Conservation (phyloP, 2,797 vertebrate species). For the Sparidentex hasta region DNA sequence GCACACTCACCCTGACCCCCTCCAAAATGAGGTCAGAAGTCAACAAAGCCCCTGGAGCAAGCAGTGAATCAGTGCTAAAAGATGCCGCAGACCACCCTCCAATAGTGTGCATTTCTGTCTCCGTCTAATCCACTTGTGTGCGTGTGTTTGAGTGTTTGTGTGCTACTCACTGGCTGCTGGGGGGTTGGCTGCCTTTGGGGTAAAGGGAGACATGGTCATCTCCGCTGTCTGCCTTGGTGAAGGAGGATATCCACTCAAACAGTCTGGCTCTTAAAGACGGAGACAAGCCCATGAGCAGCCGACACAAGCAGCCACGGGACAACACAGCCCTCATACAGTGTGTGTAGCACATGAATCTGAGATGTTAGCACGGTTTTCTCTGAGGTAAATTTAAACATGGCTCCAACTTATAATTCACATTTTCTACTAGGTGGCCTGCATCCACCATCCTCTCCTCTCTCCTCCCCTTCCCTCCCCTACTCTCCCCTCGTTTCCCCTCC, state of each 20-base stretch:
- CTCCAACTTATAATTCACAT: background rate
- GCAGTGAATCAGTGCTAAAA: slow-evolving; percentile 46
- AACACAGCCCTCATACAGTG: slow-evolving; percentile 26
- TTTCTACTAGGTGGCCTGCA: slow-evolving; percentile 4
- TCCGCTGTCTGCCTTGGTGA: slow-evolving; percentile 88
- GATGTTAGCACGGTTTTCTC: background rate
- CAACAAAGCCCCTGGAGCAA: slow-evolving; percentile 25
- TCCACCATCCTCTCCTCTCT: slow-evolving; percentile 8
- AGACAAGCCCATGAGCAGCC: slow-evolving; percentile 77
- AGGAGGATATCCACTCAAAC: slow-evolving; percentile 90
- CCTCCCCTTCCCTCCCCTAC: slow-evolving; percentile 25
- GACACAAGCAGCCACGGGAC: slow-evolving; percentile 41
- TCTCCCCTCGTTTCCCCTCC: slow-evolving; percentile 4
- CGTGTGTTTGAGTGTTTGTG: slow-evolving; percentile 42
- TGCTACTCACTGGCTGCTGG: slow-evolving; percentile 87
- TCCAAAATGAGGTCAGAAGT: slow-evolving; percentile 39
- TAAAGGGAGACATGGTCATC: slow-evolving; percentile 87
- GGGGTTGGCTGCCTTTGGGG: slow-evolving; percentile 86
- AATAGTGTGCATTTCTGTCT: background rate
- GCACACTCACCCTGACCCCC: slow-evolving; percentile 15
- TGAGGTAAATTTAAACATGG: background rate
- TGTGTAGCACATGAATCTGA: slow-evolving; percentile 20
- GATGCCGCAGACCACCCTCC: slow-evolving; percentile 24
- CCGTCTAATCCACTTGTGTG: background rate
- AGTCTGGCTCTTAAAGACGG: slow-evolving; percentile 87